phyloP scores from a whole-genome alignment of 1,140 invertebrate genomes.

The Octopus bimaculoides region DNA sequence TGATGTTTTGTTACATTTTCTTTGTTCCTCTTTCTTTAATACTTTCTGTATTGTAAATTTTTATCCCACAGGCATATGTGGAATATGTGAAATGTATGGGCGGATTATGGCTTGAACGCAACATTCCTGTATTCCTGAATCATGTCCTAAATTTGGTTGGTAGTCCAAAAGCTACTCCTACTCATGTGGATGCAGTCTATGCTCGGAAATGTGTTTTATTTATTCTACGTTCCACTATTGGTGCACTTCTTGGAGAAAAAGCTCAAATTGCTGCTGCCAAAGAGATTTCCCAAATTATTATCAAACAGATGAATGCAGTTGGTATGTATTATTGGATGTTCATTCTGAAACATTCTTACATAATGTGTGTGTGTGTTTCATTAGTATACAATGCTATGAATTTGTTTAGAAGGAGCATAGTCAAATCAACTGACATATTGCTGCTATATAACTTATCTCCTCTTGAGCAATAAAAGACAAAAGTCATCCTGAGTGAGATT shows the following conservation, averaged over 20 bases:
- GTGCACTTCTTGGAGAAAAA: conserved; percentile 92
- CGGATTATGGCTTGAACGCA: conserved; percentile 88
- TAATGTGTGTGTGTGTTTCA: too few species aligned
- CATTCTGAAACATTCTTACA: too few species aligned
- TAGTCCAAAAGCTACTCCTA: conserved; percentile 84
- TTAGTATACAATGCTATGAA: too few species aligned
- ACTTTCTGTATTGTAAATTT: too few species aligned
- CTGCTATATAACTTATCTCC: too few species aligned
- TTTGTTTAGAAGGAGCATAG: too few species aligned
- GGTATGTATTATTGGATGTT: conserved; percentile 38
- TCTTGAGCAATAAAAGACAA: too few species aligned
- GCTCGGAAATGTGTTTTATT: conserved; percentile 96
- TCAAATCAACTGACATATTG: too few species aligned
- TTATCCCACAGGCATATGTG: conserved; percentile 78
- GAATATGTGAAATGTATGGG: conserved; percentile 90
- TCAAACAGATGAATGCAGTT: conserved; percentile 83
- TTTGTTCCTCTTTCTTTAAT: too few species aligned
- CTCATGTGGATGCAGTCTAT: conserved; percentile 96
- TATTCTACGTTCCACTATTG: conserved; percentile 86
- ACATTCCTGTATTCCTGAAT: conserved; percentile 78
- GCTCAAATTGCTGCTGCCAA: conserved; percentile 89
- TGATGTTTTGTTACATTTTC: too few species aligned
- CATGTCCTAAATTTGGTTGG: conserved; percentile 91
- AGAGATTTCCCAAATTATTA: conserved; percentile 87
- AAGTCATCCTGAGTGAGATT: too few species aligned